phyloP scores from a whole-genome alignment of 2,797 vertebrate species.

The Phataginus tetradactyla region DNA sequence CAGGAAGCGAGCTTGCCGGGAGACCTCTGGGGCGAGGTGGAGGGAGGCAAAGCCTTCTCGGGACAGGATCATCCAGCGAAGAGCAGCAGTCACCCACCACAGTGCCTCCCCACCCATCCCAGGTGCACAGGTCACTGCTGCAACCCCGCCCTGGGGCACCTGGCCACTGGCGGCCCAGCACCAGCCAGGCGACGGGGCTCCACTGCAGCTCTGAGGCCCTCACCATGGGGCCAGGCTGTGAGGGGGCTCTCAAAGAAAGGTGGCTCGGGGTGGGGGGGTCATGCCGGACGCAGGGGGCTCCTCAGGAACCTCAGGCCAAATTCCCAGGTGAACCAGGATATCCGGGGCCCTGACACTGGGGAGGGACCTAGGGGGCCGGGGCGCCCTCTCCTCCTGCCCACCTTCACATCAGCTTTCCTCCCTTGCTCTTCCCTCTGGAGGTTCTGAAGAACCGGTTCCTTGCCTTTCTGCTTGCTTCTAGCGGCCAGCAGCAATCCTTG shows the following conservation, averaged over 20 bases:
- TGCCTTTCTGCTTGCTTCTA: not conserved
- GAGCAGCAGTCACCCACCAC: not conserved
- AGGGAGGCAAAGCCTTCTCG: not conserved
- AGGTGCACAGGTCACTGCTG: not conserved
- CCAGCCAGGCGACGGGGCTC: not conserved
- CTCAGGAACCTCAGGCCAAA: not conserved
- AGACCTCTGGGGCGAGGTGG: not conserved
- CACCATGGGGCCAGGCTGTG: not conserved
- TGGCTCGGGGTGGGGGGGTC: not conserved
- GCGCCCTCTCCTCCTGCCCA: not conserved
- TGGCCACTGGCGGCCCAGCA: no score
- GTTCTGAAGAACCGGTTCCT: not conserved
- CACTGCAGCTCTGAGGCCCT: not conserved
- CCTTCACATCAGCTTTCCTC: not conserved
- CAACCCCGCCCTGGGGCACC: accelerated
- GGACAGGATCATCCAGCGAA: not conserved
- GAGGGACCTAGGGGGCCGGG: no score
- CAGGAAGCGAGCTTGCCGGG: not conserved
- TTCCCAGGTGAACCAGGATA: not conserved
- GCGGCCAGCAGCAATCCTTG: not conserved
- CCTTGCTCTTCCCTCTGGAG: not conserved
- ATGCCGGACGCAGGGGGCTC: not conserved
- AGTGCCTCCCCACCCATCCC: not conserved
- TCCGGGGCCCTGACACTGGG: no score
- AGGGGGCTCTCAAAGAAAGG: not conserved